Evolutionary conservation across 1,140 invertebrate species (phyloP), one percentile per base, ranked within the genome.

Genomic region (Ericerus pela): DNA sequence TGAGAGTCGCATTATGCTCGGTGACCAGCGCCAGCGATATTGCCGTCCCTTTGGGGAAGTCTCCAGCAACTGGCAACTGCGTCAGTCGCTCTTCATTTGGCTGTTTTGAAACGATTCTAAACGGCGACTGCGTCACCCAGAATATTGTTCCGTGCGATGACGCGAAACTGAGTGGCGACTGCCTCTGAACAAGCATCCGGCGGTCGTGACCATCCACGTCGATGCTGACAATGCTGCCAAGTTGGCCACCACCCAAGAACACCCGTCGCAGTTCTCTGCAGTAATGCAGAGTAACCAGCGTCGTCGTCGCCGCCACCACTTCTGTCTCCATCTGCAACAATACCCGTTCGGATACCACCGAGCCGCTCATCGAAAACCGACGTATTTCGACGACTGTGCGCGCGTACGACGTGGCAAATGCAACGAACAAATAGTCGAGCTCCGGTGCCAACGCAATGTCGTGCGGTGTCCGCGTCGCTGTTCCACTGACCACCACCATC

Each of bases 391-490:
- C 77, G 29, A 76, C 74, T 16, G 72, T 71, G 8, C 68, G 20
- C 10, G 33, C 64, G 1, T 70, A 56, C 0, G 66, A 64, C 6
- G 58, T 70, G 55, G 66, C 62, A 12, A 82, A 70, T 0, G 79
- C 76, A 0, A 85, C 72, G 55, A 79, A 78, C 74, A 85, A 77
- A n/a, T 74, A 63, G 12, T 79, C 81, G 57, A 16, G 68, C 56
- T 80, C 72, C 22, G 82, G 77, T 53, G 80, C 66, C 0, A 85
- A 58, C 16, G 73, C 74, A 1, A 87, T 65, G 36, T 75, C 76
- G 30, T 77, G 65, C 1, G 82, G 81, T 2, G 67, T 66, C 62
- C 79, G 75, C 1, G 71, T 68, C 8, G 71, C 71, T 0, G 68
- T 59, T 58, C 77, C 76, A 53, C 67, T 71, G 22, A 75, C 66